phyloP scores from a whole-genome alignment of 2,888 invertebrate species.

The Himalopsyche japonica region DNA sequence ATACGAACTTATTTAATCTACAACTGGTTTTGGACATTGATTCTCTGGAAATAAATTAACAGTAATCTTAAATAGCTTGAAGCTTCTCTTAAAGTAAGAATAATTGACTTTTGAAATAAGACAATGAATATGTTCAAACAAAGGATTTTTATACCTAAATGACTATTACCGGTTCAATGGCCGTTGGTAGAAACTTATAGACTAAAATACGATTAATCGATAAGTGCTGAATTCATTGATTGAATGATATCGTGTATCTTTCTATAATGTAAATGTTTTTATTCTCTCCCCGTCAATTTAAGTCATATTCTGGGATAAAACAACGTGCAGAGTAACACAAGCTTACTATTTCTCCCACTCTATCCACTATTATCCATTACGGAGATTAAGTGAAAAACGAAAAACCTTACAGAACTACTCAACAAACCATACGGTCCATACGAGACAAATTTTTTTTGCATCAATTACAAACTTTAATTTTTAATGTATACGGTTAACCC shows the following conservation, averaged over 20 bases:
- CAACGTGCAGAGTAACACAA: neutral
- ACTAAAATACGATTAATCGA: too few species aligned
- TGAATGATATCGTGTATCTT: too few species aligned
- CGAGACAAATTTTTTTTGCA: too few species aligned
- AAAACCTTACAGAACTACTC: neutral
- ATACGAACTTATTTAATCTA: neutral
- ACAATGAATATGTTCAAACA: too few species aligned
- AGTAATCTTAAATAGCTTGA: neutral
- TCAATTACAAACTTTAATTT: too few species aligned
- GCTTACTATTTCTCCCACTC: neutral
- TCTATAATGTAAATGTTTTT: too few species aligned
- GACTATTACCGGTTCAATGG: too few species aligned
- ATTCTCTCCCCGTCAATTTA: neutral
- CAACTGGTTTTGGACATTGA: neutral
- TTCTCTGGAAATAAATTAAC: neutral
- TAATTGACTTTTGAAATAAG: neutral
- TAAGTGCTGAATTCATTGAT: too few species aligned
- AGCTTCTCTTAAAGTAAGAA: neutral
- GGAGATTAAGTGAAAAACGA: neutral
- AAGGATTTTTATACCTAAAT: too few species aligned
- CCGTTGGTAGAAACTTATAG: too few species aligned
- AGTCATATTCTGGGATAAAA: neutral
- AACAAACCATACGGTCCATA: neutral
- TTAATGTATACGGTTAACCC: too few species aligned
- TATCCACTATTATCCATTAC: too few species aligned